Evolutionary conservation across 2,113 vertebrate genomes (phyloP).

Genomic region (Grus americana): DNA sequence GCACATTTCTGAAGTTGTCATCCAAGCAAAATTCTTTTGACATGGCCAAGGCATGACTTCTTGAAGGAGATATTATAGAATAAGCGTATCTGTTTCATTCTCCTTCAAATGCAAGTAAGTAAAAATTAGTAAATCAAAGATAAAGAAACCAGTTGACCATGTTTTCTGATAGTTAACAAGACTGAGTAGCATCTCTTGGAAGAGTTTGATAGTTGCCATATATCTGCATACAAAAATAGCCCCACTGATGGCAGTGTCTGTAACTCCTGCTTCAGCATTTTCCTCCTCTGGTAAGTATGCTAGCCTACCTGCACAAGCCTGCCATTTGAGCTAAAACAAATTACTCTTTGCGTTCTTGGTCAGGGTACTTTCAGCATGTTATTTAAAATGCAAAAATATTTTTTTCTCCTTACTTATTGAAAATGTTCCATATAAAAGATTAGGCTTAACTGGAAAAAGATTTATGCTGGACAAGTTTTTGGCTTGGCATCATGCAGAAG

Average conservation of each 20-base stretch:
- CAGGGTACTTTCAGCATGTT: background rate
- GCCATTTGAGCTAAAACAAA: background rate
- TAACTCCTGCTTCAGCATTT: background rate
- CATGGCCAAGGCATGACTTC: background rate
- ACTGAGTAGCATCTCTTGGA: background rate
- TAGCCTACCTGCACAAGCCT: background rate
- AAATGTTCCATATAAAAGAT: background rate
- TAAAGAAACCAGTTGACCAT: background rate
- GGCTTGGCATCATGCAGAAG: background rate
- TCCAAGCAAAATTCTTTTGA: background rate
- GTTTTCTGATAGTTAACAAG: background rate
- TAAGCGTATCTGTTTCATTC: background rate
- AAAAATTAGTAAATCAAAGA: background rate
- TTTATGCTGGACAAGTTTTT: conserved; percentile 35
- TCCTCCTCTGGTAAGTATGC: background rate
- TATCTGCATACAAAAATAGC: background rate
- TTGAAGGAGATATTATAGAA: background rate
- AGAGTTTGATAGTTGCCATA: background rate
- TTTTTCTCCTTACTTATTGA: conserved; percentile 9
- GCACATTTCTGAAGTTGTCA: background rate
- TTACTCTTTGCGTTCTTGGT: background rate
- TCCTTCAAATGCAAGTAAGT: background rate
- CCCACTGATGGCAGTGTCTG: background rate
- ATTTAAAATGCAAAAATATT: conserved; percentile 7
- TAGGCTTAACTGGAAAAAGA: background rate